Conservation (phyloP, 2,797 vertebrate species). For the Chelidonichthys spinosus region DNA sequence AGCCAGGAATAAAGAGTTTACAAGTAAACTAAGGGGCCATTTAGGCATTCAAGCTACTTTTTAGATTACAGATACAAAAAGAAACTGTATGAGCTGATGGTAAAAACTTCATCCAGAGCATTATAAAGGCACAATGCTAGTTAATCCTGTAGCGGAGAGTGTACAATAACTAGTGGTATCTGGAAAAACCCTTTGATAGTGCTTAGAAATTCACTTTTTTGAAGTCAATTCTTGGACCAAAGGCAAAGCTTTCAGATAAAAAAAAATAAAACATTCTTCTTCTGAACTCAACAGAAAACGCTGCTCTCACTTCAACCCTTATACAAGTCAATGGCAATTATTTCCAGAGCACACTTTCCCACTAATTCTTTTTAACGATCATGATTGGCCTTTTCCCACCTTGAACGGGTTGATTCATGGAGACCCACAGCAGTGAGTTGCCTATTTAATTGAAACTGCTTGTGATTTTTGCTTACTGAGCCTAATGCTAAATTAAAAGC, state of each 20-base stretch:
- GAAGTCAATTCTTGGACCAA: conserved; percentile 31
- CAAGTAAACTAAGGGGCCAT: conserved; percentile 32
- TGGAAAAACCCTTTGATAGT: conserved; percentile 11
- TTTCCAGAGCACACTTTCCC: conserved; percentile 51
- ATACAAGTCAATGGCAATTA: conserved; percentile 63
- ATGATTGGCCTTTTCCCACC: conserved; percentile 50
- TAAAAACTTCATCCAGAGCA: not conserved
- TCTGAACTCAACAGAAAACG: conserved; percentile 32
- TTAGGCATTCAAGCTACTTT: conserved; percentile 30
- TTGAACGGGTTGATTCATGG: conserved; percentile 54
- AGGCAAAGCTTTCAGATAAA: conserved; percentile 4
- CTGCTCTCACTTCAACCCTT: conserved; percentile 21
- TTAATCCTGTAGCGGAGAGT: not conserved
- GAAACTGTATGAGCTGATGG: not conserved
- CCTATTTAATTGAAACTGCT: conserved; percentile 76
- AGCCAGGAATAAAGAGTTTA: conserved; percentile 57
- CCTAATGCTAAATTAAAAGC: conserved; percentile 82
- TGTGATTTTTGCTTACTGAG: conserved; percentile 76
- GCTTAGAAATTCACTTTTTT: conserved; percentile 6
- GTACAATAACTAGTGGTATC: not conserved
- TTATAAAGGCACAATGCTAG: conserved; percentile 2
- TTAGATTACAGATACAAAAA: conserved; percentile 17
- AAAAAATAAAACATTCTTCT: conserved; percentile 32
- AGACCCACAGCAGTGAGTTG: conserved; percentile 57
- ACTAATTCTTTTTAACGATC: conserved; percentile 60